Evolutionary conservation across 2,888 invertebrate species (phyloP).

Genomic region (Iselma pallidipennis): DNA sequence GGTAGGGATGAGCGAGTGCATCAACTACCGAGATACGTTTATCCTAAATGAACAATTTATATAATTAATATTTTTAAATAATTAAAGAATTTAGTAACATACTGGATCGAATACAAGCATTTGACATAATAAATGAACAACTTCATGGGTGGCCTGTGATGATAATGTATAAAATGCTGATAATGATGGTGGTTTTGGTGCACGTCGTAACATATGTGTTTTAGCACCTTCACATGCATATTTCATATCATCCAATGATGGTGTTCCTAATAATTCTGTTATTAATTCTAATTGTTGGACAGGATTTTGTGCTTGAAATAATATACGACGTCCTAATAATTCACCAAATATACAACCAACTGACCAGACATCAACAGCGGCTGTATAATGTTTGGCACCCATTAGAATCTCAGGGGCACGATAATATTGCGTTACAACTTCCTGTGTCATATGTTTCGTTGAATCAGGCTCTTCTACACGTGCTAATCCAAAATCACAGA

Average conservation of each 20-base stretch:
- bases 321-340: constrained; percentile 89
- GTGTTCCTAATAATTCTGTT: constrained; percentile 96
- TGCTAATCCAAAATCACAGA: constrained; percentile 99
- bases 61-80: background rate
- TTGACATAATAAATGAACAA: constrained; percentile 94
- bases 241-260: constrained; percentile 93
- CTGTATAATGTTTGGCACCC: constrained; percentile 97
- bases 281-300: constrained; percentile 97
- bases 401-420: constrained; percentile 98
- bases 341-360: constrained; percentile 99
- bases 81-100: constrained; percentile 56
- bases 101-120: constrained; percentile 99
- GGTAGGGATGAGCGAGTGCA: constrained; percentile 94
- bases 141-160: constrained; percentile 94
- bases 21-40: constrained; percentile 94
- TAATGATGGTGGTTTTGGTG: constrained; percentile 85
- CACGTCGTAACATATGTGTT: constrained; percentile 86
- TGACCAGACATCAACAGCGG: constrained; percentile 98
- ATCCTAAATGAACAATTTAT: constrained; percentile 62
- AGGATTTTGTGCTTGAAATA: constrained; percentile 94
- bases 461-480: constrained; percentile 95
- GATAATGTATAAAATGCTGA: constrained; percentile 88
- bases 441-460: constrained; percentile 97
- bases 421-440: constrained; percentile 99
- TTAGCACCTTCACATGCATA: constrained; percentile 96